A percentile compares a stretch with the other conserved stretches of the same genome.
Evolutionary conservation across 2,113 vertebrate species (phyloP).

Genomic region (Ctenodactylus gundi): DNA sequence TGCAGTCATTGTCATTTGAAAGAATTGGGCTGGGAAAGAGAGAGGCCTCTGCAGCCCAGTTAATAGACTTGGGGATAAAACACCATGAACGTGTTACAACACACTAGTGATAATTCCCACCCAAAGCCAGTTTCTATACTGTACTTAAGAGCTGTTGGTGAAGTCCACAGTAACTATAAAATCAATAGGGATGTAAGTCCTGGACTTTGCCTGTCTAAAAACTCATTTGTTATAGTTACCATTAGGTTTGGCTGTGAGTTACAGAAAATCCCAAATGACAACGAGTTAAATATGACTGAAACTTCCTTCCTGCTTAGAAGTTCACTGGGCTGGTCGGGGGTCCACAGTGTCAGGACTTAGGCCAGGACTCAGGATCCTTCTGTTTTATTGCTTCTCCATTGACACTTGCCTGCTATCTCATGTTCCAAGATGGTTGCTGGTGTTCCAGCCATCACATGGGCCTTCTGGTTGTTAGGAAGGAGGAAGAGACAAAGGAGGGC

Average conservation of each 20-base stretch:
- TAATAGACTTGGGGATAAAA: slow-evolving; percentile 22
- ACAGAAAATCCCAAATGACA: not conserved
- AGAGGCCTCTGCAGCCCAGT: not conserved
- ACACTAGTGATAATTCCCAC: not conserved
- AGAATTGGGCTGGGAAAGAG: not conserved
- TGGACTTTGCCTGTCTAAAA: not conserved
- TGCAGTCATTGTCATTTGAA: not conserved
- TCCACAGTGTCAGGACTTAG: not conserved
- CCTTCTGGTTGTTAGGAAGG: not conserved
- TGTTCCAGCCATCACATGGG: not conserved
- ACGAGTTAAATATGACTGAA: not conserved
- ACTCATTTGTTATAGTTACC: not conserved
- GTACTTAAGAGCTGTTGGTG: not conserved
- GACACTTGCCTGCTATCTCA: not conserved
- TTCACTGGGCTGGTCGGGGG: not conserved
- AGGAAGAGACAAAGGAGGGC: not conserved
- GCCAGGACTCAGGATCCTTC: not conserved
- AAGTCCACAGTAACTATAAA: not conserved
- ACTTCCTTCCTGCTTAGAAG: slow-evolving; percentile 14
- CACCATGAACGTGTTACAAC: not conserved
- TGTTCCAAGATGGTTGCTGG: slow-evolving; percentile 4
- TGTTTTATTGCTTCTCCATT: not conserved
- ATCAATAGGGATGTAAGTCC: not conserved
- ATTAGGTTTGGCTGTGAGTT: not conserved
- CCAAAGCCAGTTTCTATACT: not conserved